phyloP scores from a whole-genome alignment of 2,888 invertebrate genomes.

The Drepanosiphum platanoidis region DNA sequence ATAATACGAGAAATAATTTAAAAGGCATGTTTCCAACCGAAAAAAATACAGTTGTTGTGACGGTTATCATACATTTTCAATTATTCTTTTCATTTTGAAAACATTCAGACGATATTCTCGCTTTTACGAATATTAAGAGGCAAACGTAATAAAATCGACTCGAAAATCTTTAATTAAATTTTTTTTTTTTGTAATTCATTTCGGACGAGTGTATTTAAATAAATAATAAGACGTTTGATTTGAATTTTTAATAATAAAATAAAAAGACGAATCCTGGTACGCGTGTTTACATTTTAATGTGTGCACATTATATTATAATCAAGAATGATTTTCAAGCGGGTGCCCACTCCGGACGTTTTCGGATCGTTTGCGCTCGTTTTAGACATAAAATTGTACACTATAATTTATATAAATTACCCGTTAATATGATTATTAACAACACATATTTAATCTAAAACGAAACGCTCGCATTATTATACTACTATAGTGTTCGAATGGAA shows the following conservation, averaged over 20 bases:
- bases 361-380: not conserved
- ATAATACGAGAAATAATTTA: slow-evolving; percentile 43
- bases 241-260: not conserved
- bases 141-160: slow-evolving; percentile 19
- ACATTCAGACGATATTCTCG: slow-evolving; percentile 5
- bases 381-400: not conserved
- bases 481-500: too few relatives aligned
- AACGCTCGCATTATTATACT: not conserved
- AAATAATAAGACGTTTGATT: not conserved
- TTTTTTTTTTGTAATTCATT: slow-evolving; percentile 17
- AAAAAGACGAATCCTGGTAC: not conserved
- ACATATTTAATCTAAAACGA: not conserved
- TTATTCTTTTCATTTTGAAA: slow-evolving; percentile 18
- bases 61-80: slow-evolving; percentile 25
- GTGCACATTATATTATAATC: not conserved
- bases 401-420: not conserved
- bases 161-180: slow-evolving; percentile 23
- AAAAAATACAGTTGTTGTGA: slow-evolving; percentile 10
- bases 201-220: not conserved
- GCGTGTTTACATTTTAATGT: not conserved
- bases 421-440: too few relatives aligned
- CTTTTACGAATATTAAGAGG: slow-evolving; percentile 13
- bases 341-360: not conserved
- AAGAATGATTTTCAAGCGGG: not conserved
- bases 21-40: slow-evolving; percentile 14